phyloP scores from a whole-genome alignment of 2,797 vertebrate species.

The Pangasius macronema region DNA sequence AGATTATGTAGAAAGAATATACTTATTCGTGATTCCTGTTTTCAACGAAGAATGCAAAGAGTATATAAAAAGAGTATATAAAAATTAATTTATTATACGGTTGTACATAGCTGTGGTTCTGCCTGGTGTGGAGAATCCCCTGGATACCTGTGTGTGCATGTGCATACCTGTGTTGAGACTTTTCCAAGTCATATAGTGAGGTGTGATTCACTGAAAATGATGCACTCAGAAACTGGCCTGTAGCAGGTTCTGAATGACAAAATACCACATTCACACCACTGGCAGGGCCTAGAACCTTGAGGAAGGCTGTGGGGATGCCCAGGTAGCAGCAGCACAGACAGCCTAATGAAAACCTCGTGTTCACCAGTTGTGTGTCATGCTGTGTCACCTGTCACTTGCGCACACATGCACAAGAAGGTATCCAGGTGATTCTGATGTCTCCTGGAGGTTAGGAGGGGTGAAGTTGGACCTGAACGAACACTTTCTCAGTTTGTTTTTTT shows the following conservation, averaged over 20 bases:
- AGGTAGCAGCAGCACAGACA: not conserved
- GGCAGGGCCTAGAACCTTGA: not conserved
- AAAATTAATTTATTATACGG: not conserved
- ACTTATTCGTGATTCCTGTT: not conserved
- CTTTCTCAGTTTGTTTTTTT: not conserved
- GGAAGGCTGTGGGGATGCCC: not conserved
- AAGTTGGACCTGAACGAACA: not conserved
- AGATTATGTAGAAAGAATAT: not conserved
- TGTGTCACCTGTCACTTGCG: not conserved
- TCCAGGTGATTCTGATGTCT: not conserved
- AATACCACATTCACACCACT: not conserved
- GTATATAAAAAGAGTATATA: not conserved
- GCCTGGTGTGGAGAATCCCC: not conserved
- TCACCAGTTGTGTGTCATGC: not conserved
- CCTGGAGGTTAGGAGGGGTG: not conserved
- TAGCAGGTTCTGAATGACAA: not conserved
- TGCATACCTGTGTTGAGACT: not conserved
- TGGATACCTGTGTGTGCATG: not conserved
- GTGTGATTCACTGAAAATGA: too few species aligned
- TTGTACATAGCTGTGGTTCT: not conserved
- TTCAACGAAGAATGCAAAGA: not conserved
- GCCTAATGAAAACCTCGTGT: not conserved
- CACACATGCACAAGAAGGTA: too few species aligned
- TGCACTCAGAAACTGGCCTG: too few species aligned
- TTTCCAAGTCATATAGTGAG: not conserved